phyloP scores from a whole-genome alignment of 1,140 invertebrate genomes.

The Papilio glaucus region DNA sequence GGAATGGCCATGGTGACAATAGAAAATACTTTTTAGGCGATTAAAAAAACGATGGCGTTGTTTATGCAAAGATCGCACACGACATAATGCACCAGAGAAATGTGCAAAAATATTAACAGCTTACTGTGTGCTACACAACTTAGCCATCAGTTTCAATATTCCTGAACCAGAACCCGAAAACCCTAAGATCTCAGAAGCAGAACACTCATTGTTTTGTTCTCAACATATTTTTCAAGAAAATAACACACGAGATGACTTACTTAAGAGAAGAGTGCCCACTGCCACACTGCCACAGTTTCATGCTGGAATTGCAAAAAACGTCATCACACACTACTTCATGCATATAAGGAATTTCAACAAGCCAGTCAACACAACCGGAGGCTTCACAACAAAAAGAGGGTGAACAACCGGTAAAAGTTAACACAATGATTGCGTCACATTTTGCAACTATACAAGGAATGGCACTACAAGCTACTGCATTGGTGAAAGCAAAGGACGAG shows the following conservation, averaged over 20 bases:
- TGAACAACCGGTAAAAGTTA: conserved; percentile 18
- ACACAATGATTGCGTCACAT: conserved; percentile 16
- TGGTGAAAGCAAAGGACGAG: conserved; percentile 38
- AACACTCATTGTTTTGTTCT: no score
- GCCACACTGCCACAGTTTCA: conserved; percentile 40
- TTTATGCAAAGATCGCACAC: conserved; percentile 49
- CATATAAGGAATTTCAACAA: conserved; percentile 31
- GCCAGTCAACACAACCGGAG: conserved; percentile 6
- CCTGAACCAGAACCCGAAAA: conserved; percentile 23
- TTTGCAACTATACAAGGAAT: conserved; percentile 38
- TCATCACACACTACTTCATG: conserved; percentile 54
- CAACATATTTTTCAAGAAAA: no score
- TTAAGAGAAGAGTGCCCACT: no score
- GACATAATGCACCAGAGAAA: conserved; percentile 51
- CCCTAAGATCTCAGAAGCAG: no score
- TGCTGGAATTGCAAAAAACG: conserved; percentile 50
- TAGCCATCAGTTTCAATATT: conserved; percentile 35
- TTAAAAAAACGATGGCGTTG: conserved; percentile 50
- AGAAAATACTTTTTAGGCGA: conserved; percentile 48
- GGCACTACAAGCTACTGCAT: conserved; percentile 40
- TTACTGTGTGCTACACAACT: conserved; percentile 53
- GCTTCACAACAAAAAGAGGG: conserved; percentile 23
- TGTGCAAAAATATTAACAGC: conserved; percentile 52
- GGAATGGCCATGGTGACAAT: conserved; percentile 22
- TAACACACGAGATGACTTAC: no score